A percentile compares a stretch with the other conserved stretches of the same genome.
phyloP scores from a whole-genome alignment of 2,888 invertebrate genomes.

The Acanthosoma haemorrhoidale region DNA sequence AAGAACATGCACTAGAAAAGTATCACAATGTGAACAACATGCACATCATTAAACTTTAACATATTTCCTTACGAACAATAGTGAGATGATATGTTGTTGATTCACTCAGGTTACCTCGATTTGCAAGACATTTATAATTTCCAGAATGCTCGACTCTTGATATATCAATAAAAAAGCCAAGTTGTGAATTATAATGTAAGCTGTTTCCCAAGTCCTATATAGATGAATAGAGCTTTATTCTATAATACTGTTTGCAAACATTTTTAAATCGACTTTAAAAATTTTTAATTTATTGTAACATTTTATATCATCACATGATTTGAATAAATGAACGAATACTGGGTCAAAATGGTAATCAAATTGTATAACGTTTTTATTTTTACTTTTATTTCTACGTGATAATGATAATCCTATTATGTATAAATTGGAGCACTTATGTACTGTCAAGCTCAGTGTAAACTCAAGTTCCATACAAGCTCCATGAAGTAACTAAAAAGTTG shows the following conservation, averaged over 20 bases:
- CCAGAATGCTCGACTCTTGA: neutral
- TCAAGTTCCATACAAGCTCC: too few relatives aligned
- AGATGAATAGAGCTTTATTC: neutral
- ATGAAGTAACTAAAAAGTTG: too few relatives aligned
- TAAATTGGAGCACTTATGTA: too few relatives aligned
- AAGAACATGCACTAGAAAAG: neutral
- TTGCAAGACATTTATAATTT: neutral
- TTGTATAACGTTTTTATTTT: too few relatives aligned
- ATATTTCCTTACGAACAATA: constrained; percentile 15
- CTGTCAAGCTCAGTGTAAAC: too few relatives aligned
- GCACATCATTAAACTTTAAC: neutral
- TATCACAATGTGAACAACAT: neutral
- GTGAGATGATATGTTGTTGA: constrained; percentile 1
- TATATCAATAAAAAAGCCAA: constrained; percentile 19
- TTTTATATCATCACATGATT: too few relatives aligned
- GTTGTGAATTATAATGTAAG: neutral
- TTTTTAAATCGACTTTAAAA: neutral
- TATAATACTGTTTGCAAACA: neutral
- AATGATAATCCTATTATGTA: too few relatives aligned
- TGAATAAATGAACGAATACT: too few relatives aligned
- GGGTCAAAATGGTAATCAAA: too few relatives aligned
- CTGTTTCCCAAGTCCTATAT: neutral
- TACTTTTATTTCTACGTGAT: too few relatives aligned
- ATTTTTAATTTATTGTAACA: neutral
- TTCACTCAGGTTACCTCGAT: neutral